Conservation (phyloP, 1,140 invertebrate genomes). For the Orussus abietinus region DNA sequence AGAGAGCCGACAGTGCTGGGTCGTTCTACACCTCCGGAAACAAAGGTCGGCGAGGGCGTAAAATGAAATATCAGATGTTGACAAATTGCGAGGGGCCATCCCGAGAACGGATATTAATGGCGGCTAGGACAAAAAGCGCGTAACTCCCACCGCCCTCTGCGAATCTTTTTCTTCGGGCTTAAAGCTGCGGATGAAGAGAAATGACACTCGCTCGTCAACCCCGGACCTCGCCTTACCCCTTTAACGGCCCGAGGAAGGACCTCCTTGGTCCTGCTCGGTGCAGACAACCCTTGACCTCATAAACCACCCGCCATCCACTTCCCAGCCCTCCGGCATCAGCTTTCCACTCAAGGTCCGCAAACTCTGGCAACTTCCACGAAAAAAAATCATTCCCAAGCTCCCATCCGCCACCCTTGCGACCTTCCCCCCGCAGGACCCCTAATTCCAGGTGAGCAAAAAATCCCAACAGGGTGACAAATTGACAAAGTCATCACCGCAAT, state of each 20-base stretch:
- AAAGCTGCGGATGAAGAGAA: conserved; percentile 51
- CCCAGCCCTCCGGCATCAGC: conserved; percentile 11
- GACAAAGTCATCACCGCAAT: too few relatives aligned
- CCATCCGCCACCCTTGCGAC: too few relatives aligned
- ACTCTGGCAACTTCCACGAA: too few relatives aligned
- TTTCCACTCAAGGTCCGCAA: conserved; percentile 7
- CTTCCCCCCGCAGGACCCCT: too few relatives aligned
- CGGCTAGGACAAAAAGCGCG: conserved; percentile 44
- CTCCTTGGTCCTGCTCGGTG: too few relatives aligned
- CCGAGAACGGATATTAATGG: conserved; percentile 55
- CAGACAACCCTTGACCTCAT: conserved; percentile 10
- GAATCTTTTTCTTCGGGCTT: conserved; percentile 37
- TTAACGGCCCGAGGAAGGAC: neutral
- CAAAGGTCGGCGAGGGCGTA: too few relatives aligned
- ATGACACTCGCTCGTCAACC: conserved; percentile 37
- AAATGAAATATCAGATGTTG: conserved; percentile 57
- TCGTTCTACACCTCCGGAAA: too few relatives aligned
- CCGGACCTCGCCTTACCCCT: too few relatives aligned
- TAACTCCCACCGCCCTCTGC: conserved; percentile 39
- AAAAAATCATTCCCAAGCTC: too few relatives aligned
- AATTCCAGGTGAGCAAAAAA: too few relatives aligned
- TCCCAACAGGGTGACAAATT: too few relatives aligned
- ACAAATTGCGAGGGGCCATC: conserved; percentile 54
- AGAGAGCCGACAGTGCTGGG: too few relatives aligned
- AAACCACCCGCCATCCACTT: conserved; percentile 11